phyloP scores from a whole-genome alignment of 2,113 vertebrate species.

The Epinephelus lanceolatus region DNA sequence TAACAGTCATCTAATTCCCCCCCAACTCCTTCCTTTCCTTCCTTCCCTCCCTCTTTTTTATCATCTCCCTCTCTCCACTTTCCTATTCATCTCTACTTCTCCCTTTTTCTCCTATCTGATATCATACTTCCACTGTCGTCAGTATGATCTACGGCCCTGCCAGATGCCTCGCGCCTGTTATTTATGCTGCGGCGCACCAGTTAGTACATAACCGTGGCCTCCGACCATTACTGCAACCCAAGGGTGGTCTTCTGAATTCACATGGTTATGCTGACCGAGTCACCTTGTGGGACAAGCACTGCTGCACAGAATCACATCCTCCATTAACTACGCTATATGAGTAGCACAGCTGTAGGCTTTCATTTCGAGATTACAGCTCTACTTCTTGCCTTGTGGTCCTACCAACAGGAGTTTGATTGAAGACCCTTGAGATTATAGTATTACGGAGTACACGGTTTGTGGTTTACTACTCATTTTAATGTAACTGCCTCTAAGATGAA shows the following conservation, averaged over 20 bases:
- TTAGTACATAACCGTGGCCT: slow-evolving; percentile 77
- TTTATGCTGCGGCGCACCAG: slow-evolving; percentile 74
- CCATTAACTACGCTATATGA: slow-evolving; percentile 65
- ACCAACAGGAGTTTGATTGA: slow-evolving; percentile 72
- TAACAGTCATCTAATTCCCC: slow-evolving; percentile 76
- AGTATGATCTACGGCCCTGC: slow-evolving; percentile 81
- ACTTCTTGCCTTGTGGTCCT: slow-evolving; percentile 61
- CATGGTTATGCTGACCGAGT: slow-evolving; percentile 75
- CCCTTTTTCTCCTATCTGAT: slow-evolving; percentile 72
- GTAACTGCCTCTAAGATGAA: slow-evolving; percentile 45
- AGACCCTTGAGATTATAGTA: slow-evolving; percentile 68
- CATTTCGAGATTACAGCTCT: slow-evolving; percentile 69
- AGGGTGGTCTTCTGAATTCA: slow-evolving; percentile 75
- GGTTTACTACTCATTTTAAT: slow-evolving; percentile 69
- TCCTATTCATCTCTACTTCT: slow-evolving; percentile 66
- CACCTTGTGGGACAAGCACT: slow-evolving; percentile 79
- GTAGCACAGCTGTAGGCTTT: slow-evolving; percentile 70
- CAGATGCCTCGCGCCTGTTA: slow-evolving; percentile 68
- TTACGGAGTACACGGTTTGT: slow-evolving; percentile 60
- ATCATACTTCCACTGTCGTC: slow-evolving; percentile 75
- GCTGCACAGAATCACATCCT: slow-evolving; percentile 74
- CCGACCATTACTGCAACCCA: slow-evolving; percentile 61
- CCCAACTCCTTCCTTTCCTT: slow-evolving; percentile 39
- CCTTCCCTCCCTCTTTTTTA: slow-evolving; percentile 47
- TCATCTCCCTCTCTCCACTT: slow-evolving; percentile 56